These are phyloP conservation scores for Coreius guichenoti DNA, from an alignment of 2,797 vertebrate genomes.

Conservation along the genomic window DNA sequence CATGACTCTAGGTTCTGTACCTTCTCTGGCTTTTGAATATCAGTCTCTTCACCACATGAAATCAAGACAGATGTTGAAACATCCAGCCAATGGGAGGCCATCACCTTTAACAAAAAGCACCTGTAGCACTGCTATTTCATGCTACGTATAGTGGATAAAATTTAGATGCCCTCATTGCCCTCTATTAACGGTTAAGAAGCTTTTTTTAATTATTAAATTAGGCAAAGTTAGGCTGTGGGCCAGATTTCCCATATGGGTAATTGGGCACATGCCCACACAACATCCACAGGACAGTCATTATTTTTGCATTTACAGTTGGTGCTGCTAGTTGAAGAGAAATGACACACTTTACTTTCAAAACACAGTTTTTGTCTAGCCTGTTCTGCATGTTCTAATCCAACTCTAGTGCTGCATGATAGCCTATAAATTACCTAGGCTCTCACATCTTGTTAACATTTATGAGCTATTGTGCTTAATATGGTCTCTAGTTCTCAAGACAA, in stretches of 20 bases:
- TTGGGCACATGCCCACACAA: neutral
- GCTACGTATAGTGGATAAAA: neutral
- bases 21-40: neutral
- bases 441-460: conserved; percentile 8
- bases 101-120: neutral
- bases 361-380: neutral
- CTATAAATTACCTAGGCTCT: neutral
- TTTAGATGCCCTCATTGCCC: conserved; percentile 7
- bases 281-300: conserved; percentile 5
- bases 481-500: neutral
- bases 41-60: neutral
- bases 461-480: neutral
- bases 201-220: neutral
- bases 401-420: neutral
- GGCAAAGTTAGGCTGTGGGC: conserved; percentile 1
- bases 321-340: neutral
- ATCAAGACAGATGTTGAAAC: neutral
- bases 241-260: conserved; percentile 15
- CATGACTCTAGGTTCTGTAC: neutral
- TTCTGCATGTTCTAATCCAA: neutral
- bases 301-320: neutral
- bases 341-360: neutral
- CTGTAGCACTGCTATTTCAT: neutral
- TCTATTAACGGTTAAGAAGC: neutral
- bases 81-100: neutral